Evolutionary conservation across 2,888 invertebrate species (phyloP).

Genomic region (Ariolimax columbianus): DNA sequence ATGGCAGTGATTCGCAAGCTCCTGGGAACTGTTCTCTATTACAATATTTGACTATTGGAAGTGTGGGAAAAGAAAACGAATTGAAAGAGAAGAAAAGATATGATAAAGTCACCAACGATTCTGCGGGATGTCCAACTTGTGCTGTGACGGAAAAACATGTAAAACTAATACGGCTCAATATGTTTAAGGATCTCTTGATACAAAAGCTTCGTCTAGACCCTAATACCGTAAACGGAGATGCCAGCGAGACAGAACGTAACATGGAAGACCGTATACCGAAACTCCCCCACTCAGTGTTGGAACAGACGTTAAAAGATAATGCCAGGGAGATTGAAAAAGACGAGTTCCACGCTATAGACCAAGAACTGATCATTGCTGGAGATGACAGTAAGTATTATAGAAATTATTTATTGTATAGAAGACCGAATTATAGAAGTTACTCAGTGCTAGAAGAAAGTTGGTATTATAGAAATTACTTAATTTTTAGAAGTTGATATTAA

Average conservation of each 20-base stretch:
- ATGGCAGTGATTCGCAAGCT: background rate
- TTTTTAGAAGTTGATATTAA: too few relatives aligned
- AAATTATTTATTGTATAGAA: background rate
- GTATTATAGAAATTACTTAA: too few relatives aligned
- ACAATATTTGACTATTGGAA: background rate
- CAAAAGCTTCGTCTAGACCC: constrained; percentile 20
- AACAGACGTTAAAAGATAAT: constrained; percentile 39
- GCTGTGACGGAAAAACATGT: background rate
- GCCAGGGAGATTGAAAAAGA: constrained; percentile 27
- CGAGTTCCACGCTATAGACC: constrained; percentile 45
- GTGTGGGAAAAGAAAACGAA: background rate
- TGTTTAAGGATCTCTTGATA: constrained; percentile 18
- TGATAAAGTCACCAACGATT: background rate
- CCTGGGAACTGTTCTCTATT: background rate
- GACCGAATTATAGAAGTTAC: too few relatives aligned
- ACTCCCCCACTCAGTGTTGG: background rate
- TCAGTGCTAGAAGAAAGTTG: too few relatives aligned
- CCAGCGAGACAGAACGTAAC: background rate
- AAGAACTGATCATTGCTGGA: constrained; percentile 41
- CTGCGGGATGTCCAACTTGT: background rate
- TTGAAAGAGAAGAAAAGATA: background rate
- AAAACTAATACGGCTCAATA: background rate
- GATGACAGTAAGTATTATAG: constrained; percentile 31
- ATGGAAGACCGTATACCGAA: background rate
- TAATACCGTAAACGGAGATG: background rate